Conservation (phyloP, 2,888 invertebrate genomes). For the Harpalus rubripes region DNA sequence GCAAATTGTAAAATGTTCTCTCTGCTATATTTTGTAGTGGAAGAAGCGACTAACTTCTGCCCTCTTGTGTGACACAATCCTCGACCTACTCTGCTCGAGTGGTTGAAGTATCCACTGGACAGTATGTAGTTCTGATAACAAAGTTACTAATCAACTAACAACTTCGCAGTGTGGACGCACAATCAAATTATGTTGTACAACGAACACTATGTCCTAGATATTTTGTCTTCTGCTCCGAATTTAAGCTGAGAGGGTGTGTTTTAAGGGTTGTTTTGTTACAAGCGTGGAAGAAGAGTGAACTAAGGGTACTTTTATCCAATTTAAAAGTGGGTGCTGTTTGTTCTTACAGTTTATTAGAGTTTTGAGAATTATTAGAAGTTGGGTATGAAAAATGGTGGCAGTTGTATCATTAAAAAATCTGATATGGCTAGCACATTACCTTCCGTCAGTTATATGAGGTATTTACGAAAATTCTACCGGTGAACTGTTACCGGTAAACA, state of each 20-base stretch:
- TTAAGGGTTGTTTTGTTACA: neutral
- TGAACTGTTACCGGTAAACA: no score
- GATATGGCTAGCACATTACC: no score
- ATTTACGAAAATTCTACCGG: no score
- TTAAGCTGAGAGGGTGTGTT: neutral
- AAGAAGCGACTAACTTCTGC: neutral
- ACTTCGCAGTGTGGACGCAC: constrained; percentile 10
- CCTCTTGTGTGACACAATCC: constrained; percentile 3
- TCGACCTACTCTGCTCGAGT: neutral
- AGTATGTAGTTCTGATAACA: constrained; percentile 26
- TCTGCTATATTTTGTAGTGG: neutral
- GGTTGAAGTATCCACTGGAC: neutral
- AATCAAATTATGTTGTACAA: constrained; percentile 26
- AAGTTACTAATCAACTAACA: constrained; percentile 49
- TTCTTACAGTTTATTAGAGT: neutral
- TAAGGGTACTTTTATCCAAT: neutral
- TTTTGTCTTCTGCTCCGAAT: constrained; percentile 18
- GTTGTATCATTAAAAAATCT: no score
- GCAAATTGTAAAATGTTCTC: no score
- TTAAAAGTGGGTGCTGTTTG: neutral
- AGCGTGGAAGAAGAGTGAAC: neutral
- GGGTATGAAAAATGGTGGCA: no score
- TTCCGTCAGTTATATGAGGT: no score
- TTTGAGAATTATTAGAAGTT: neutral
- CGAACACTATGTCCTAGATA: constrained; percentile 1